A percentile compares a stretch with the other conserved stretches of the same genome.
Evolutionary conservation across 2,888 invertebrate genomes (phyloP).

Genomic region (Volucella zonaria): DNA sequence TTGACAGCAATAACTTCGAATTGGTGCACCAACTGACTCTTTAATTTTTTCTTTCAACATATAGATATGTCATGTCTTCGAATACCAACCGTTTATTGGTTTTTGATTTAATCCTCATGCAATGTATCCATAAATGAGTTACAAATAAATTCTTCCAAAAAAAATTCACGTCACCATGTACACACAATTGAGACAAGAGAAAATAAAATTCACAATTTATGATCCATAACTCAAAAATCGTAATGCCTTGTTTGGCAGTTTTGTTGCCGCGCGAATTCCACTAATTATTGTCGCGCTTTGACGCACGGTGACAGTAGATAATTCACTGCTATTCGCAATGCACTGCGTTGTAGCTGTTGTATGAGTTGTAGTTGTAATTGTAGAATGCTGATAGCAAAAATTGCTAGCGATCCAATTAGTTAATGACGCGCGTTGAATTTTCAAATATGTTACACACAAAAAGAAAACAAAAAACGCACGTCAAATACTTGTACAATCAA

Average conservation of each 20-base stretch:
- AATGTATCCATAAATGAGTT: conserved; percentile 45
- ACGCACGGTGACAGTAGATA: conserved; percentile 63
- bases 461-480: conserved; percentile 6
- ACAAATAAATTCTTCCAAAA: conserved; percentile 12
- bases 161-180: conserved; percentile 27
- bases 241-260: conserved; percentile 36
- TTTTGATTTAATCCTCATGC: conserved; percentile 50
- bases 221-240: conserved; percentile 63
- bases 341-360: conserved; percentile 2
- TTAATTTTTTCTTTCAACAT: conserved; percentile 1
- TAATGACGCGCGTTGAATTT: conserved; percentile 58
- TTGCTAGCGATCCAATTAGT: conserved; percentile 69
- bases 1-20: background rate
- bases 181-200: conserved; percentile 3
- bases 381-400: conserved; percentile 67
- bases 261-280: conserved; percentile 38
- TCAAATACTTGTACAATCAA: conserved; percentile 30
- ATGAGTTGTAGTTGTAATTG: background rate
- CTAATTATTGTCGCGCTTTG: conserved; percentile 56
- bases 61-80: background rate
- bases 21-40: conserved; percentile 39
- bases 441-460: conserved; percentile 42
- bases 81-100: conserved; percentile 49
- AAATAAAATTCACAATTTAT: conserved; percentile 67
- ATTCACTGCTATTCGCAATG: conserved; percentile 51